Evolutionary conservation across 2,113 vertebrate genomes (phyloP), one percentile per base, ranked within the genome.

Genomic region (Ctenodactylus gundi): DNA sequence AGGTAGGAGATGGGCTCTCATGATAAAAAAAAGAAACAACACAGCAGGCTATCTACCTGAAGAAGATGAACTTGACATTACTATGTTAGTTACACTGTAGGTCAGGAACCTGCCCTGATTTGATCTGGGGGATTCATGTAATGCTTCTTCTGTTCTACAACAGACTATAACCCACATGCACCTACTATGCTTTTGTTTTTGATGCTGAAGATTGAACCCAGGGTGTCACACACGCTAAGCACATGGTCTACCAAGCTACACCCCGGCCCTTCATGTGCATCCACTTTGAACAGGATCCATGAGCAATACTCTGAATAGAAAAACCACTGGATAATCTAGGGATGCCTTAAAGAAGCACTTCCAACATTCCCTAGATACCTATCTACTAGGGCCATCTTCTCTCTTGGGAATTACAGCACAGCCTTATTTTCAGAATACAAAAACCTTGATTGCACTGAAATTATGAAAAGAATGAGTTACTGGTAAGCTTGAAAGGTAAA

Each of bases 401-500:
- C 58, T 87, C 49, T n/a, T 62, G 27, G 68, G 58, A 73, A 96
- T 36, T 41, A 87, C 41, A 53, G 12, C 67, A 77, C 55, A 78
- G 36, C 77, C 85, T 88, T 51, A 96, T 46, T 91, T 86, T 82
- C 78, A 55, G 60, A 95, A 85, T 36, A 86, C 4, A 39, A 34
- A 92, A 88, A 84, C 84, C 57, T 88, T 76, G 67, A 27, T 18
- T 90, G 51, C 31, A 49, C 36, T 86, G 49, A 81, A 91, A 72
- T 1, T 84, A 53, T 67, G 68, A 51, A 88, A 51, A 93, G 86
- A 80, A n/a, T 67, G 53, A 87, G 13, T 87, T 15, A 17, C 55
- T 46, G 13, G 51, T 89, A 64, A 95, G 10, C 10, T 88, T 82
- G 51, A 97, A 70, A 90, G 67, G 53, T 68, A 83, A 94, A 90